Evolutionary conservation across 2,797 vertebrate genomes (phyloP).

Genomic region (Diceros bicornis): DNA sequence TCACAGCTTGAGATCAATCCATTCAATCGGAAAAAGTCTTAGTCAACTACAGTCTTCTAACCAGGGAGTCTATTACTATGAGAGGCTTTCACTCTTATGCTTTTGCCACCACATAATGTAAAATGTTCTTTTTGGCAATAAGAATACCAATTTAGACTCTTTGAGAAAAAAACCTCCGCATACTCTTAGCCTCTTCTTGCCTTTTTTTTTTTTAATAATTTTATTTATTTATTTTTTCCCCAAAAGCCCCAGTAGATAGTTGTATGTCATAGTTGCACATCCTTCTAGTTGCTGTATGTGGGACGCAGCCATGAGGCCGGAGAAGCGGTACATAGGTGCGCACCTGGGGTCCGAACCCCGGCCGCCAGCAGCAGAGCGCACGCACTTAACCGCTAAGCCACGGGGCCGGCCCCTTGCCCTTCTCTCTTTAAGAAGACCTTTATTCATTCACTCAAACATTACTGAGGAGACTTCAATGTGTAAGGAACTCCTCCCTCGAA

Average conservation of each 20-base stretch:
- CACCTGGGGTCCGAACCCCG: too few species aligned
- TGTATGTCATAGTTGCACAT: too few species aligned
- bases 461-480: background rate
- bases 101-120: background rate
- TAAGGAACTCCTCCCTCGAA: conserved; percentile 29
- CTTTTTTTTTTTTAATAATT: background rate
- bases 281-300: too few species aligned
- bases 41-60: conserved; percentile 18
- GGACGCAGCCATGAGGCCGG: too few species aligned
- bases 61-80: background rate
- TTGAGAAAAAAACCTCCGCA: background rate
- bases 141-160: background rate
- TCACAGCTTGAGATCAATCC: background rate
- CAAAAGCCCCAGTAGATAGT: too few species aligned
- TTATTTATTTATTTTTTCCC: too few species aligned
- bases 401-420: too few species aligned
- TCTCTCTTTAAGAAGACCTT: background rate
- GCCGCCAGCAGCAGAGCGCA: too few species aligned
- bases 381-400: too few species aligned
- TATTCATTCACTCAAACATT: conserved; percentile 22
- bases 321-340: too few species aligned
- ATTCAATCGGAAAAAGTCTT: conserved; percentile 42
- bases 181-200: background rate
- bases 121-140: background rate
- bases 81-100: background rate